Conservation (phyloP, 2,888 invertebrate genomes). For the Thysanoteuthis rhombus region DNA sequence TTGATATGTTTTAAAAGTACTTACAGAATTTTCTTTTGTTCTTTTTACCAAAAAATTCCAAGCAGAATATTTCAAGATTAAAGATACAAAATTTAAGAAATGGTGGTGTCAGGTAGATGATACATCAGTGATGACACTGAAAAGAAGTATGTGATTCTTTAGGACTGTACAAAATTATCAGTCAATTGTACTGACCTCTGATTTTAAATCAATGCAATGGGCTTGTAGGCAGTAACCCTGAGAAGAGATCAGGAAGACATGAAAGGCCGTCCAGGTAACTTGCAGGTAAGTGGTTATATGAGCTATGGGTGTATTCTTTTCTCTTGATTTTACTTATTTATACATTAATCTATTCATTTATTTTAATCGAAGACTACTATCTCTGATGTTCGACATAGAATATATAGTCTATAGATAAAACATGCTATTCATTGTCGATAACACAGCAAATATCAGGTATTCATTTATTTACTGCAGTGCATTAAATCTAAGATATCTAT, state of each 20-base stretch:
- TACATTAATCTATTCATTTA: too few species aligned
- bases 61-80: background rate
- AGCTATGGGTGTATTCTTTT: background rate
- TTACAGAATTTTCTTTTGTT: background rate
- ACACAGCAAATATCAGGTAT: background rate
- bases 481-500: background rate
- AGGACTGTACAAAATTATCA: background rate
- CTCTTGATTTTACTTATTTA: background rate
- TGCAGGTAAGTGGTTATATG: background rate
- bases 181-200: background rate
- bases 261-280: background rate
- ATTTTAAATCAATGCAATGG: background rate
- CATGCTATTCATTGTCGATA: background rate
- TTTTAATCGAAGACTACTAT: background rate
- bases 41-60: background rate
- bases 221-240: background rate
- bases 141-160: background rate
- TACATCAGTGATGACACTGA: background rate
- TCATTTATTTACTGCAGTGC: background rate
- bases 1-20: background rate
- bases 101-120: background rate
- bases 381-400: background rate
- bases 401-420: background rate
- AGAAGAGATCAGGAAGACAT: conserved; percentile 12
- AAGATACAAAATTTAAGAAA: background rate